Evolutionary conservation across 2,888 invertebrate genomes (phyloP).

Genomic region (Nomada hirtipes): DNA sequence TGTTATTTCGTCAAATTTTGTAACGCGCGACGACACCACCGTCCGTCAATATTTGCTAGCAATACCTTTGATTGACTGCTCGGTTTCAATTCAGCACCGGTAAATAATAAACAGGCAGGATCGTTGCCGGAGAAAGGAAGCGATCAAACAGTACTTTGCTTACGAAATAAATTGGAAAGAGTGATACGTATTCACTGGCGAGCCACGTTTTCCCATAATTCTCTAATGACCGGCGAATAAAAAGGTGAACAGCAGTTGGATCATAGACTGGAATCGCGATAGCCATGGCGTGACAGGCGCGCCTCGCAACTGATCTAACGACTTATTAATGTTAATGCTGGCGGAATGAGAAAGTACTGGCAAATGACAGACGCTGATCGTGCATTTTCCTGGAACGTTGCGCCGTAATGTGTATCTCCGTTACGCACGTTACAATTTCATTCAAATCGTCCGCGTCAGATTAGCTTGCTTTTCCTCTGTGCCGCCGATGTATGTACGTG

Average conservation of each 20-base stretch:
- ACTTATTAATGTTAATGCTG: slow-evolving; percentile 70
- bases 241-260: background rate
- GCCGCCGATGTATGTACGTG: slow-evolving; percentile 28
- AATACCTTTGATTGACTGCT: too few relatives aligned
- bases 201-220: slow-evolving; percentile 8
- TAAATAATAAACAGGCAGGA: too few relatives aligned
- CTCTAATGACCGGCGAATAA: slow-evolving; percentile 37
- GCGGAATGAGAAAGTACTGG: slow-evolving; percentile 59
- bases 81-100: too few relatives aligned
- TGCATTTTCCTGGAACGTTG: slow-evolving; percentile 45
- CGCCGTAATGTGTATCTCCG: slow-evolving; percentile 40
- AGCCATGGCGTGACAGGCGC: slow-evolving; percentile 40
- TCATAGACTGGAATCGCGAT: slow-evolving; percentile 39
- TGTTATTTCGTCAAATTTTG: too few relatives aligned
- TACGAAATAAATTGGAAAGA: background rate
- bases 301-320: slow-evolving; percentile 62
- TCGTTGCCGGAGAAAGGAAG: background rate
- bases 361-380: slow-evolving; percentile 59
- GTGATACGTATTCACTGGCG: background rate
- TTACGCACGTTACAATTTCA: slow-evolving; percentile 54
- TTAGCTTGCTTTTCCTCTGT: slow-evolving; percentile 9
- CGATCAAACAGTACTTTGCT: background rate
- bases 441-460: slow-evolving; percentile 30
- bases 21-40: too few relatives aligned
- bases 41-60: too few relatives aligned